Conservation (phyloP, 2,113 vertebrate species). For the Daphoenositta chrysoptera region DNA sequence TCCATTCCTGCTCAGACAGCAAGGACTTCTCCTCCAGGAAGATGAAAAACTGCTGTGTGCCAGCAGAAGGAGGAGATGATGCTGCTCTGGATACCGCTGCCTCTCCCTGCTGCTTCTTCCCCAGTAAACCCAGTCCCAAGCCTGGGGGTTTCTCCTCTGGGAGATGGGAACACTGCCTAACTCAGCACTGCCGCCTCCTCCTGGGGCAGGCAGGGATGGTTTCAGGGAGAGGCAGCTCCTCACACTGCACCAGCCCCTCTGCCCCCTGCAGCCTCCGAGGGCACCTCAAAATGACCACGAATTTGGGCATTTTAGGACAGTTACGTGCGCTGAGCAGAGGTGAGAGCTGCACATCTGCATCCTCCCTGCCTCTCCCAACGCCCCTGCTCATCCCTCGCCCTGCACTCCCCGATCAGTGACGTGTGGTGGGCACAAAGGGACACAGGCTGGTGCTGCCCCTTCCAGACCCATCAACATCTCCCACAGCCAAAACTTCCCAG, state of each 20-base stretch:
- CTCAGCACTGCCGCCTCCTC: neutral
- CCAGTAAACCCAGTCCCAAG: neutral
- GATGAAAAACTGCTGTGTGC: neutral
- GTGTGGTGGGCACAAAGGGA: rapidly evolving
- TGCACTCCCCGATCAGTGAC: rapidly evolving
- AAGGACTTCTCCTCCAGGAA: neutral
- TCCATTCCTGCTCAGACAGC: neutral
- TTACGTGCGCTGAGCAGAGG: rapidly evolving
- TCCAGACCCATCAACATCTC: neutral
- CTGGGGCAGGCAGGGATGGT: neutral
- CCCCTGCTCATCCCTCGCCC: neutral
- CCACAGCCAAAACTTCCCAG: neutral
- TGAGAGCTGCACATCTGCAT: rapidly evolving
- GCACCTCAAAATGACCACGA: neutral
- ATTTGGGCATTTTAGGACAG: neutral
- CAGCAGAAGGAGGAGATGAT: neutral
- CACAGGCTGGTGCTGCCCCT: neutral
- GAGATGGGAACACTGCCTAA: neutral
- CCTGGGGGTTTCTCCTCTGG: neutral
- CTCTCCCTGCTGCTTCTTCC: neutral
- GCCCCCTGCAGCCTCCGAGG: neutral
- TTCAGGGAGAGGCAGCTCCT: neutral
- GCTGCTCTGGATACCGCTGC: neutral
- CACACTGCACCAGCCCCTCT: neutral
- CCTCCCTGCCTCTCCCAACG: neutral